Base-by-base conservation (phyloP, 2,797 vertebrate genomes). In the Bucorvus abyssinicus region DNA sequence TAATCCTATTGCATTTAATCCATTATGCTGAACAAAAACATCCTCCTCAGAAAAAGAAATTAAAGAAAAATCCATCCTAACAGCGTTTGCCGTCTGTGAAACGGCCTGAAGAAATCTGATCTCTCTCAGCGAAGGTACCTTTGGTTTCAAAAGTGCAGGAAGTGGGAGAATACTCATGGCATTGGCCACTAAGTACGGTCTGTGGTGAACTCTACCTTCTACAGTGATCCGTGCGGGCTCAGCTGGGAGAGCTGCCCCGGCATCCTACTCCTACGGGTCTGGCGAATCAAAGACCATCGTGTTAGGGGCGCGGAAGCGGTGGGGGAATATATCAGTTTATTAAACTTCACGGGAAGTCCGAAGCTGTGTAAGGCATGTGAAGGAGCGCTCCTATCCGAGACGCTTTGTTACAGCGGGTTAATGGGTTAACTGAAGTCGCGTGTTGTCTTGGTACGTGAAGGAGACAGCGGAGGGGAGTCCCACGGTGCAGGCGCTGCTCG, bases 301-400 rank as follows among this genome's bases (percentile, higher is more conserved):
- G 12, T 84, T 75, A 60, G 78, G 96, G 97, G 91, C 23, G 87
- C 26, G 64, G 75, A 73, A 96, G 94, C 79, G 23, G 83, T 63
- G 64, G 7, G 5, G 10, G 12, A 50, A 23, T 82, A n/a, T 56
- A 40, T 85, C 89, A 85, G 96, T 87, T 92, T 47, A 32, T 95
- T 84, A 93, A 92, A 79, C 93, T 77, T 90, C 93, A 29, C 8
- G 82, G 97, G 93, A 84, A 79, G 95, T 88, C 74, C 12, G 83
- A 94, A 96, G 96, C 97, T 97, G 97, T 96, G n/a, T 98, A 98
- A 98, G 98, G 98, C 98, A 98, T 96, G 96, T 84, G 94, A 82
- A 95, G 96, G 96, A 96, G 96, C 91, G 30, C 71, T 95, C 94
- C 84, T 68, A 67, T 36, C 84, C 34, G 47, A 87, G 87, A 44